Evolutionary conservation across 2,113 vertebrate species (phyloP).

Genomic region (Aspidoscelis tigris): DNA sequence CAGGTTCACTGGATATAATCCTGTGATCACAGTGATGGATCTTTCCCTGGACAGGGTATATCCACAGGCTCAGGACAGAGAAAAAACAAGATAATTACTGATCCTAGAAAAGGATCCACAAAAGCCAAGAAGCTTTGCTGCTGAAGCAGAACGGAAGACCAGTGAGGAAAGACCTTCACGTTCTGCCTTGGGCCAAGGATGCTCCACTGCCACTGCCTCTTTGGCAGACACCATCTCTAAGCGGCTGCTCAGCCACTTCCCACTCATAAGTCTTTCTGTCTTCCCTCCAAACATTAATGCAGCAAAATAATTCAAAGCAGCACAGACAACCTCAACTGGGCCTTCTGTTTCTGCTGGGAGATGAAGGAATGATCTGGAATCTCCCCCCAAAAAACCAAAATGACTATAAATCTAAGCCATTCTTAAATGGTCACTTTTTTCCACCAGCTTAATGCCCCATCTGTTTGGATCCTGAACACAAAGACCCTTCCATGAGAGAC

Average conservation of each 20-base stretch:
- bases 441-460: background rate
- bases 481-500: background rate
- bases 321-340: background rate
- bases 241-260: background rate
- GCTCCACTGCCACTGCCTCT: background rate
- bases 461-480: background rate
- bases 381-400: no score
- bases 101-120: no score
- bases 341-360: background rate
- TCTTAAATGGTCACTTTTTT: background rate
- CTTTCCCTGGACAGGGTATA: background rate
- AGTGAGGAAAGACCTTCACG: background rate
- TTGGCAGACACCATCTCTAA: background rate
- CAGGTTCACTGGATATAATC: background rate
- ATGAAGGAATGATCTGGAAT: no score
- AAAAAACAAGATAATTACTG: background rate
- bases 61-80: background rate
- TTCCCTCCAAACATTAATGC: background rate
- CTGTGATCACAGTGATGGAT: background rate
- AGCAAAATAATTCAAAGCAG: background rate
- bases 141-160: background rate
- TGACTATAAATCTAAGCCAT: background rate
- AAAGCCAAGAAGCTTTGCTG: no score
- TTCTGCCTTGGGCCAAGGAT: no score
- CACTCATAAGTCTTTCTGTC: background rate